Evolutionary conservation across 2,113 vertebrate genomes (phyloP).

Genomic region (Peromyscus leucopus): DNA sequence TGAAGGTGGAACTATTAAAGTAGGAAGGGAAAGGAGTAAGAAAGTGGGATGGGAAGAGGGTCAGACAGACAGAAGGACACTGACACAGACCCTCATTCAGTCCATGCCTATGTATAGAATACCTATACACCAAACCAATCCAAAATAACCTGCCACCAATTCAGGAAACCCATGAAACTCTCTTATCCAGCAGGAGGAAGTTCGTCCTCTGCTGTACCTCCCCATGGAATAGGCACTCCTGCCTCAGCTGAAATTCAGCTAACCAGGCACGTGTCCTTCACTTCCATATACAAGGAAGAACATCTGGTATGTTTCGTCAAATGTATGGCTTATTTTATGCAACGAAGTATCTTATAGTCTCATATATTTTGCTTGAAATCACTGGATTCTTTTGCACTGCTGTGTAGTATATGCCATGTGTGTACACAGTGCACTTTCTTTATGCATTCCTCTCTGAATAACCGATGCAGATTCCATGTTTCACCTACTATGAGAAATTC

Average conservation of each 20-base stretch:
- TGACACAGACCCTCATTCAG: not conserved
- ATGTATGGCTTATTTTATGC: not conserved
- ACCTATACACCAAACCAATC: not conserved
- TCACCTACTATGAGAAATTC: not conserved
- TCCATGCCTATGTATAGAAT: not conserved
- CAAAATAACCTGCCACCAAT: not conserved
- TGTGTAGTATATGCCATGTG: not conserved
- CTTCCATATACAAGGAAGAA: not conserved
- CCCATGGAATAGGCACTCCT: not conserved
- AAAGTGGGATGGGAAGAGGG: not conserved
- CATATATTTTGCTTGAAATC: not conserved
- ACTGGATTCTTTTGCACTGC: not conserved
- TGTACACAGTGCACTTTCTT: not conserved
- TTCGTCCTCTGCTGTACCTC: not conserved
- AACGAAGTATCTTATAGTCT: not conserved
- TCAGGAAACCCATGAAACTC: not conserved
- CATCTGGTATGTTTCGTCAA: too few species aligned
- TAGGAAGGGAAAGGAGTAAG: not conserved
- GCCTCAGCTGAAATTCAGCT: not conserved
- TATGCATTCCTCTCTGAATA: not conserved
- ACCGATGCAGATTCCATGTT: not conserved
- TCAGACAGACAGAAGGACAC: not conserved
- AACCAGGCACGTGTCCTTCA: not conserved
- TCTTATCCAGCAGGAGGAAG: fast-evolving
- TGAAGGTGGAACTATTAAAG: not conserved